phyloP scores from a whole-genome alignment of 2,888 invertebrate species.

The Leucophenga montana region DNA sequence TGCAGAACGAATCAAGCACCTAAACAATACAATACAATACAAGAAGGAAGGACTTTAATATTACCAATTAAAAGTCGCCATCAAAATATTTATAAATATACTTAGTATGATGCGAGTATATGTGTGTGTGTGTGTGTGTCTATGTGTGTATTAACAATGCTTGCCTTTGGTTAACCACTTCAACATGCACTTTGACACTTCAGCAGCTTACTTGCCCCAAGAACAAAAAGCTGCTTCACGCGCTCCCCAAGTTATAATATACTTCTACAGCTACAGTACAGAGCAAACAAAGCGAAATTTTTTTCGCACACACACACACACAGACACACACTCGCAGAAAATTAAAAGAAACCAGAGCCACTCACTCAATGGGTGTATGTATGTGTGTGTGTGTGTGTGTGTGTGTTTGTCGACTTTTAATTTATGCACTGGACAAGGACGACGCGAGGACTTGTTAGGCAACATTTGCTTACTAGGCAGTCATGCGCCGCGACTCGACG shows the following conservation, averaged over 20 bases:
- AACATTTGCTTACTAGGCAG: slow-evolving; percentile 7
- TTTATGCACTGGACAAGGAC: slow-evolving; percentile 53
- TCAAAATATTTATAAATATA: too few species aligned
- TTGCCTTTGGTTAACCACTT: slow-evolving; percentile 53
- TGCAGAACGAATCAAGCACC: too few species aligned
- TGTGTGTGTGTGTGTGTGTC: too few species aligned
- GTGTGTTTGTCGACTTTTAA: slow-evolving; percentile 55
- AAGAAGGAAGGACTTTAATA: slow-evolving; percentile 24
- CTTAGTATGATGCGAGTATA: too few species aligned
- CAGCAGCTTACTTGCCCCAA: not conserved
- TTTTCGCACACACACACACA: slow-evolving; percentile 39
- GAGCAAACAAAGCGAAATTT: slow-evolving; percentile 25
- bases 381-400: slow-evolving; percentile 36
- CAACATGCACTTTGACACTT: slow-evolving; percentile 35
- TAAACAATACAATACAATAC: too few species aligned
- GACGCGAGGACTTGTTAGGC: slow-evolving; percentile 51
- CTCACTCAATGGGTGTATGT: slow-evolving; percentile 15
- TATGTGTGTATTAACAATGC: slow-evolving; percentile 53
- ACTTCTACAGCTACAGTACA: not conserved
- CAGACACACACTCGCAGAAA: not conserved
- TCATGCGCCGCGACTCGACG: not conserved
- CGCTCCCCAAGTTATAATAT: too few species aligned
- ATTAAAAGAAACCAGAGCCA: slow-evolving; percentile 37
- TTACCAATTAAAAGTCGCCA: slow-evolving; percentile 47
- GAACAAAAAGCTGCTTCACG: slow-evolving; percentile 1